phyloP scores from a whole-genome alignment of 2,888 invertebrate genomes.

The Drosophila leonis region DNA sequence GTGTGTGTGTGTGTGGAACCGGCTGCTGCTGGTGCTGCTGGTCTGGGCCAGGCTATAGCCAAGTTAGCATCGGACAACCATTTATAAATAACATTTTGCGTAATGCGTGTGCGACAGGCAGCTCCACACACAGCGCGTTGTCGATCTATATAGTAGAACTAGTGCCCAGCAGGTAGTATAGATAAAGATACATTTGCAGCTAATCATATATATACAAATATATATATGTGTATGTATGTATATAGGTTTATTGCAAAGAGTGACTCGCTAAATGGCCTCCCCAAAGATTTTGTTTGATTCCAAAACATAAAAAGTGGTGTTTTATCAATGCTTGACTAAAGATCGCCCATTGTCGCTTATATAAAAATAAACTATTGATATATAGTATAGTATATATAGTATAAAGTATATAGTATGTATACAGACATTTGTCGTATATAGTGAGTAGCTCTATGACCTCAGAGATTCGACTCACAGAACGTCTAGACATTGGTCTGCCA shows the following conservation, averaged over 20 bases:
- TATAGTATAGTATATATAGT: no score
- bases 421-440: constrained; percentile 26
- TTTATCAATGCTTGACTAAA: constrained; percentile 56
- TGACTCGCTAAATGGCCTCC: constrained; percentile 66
- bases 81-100: constrained; percentile 85
- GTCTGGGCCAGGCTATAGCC: constrained; percentile 55
- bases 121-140: constrained; percentile 41
- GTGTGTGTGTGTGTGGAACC: constrained; percentile 27
- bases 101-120: constrained; percentile 72
- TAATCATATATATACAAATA: constrained; percentile 17
- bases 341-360: constrained; percentile 23
- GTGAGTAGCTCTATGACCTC: constrained; percentile 68
- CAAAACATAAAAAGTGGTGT: constrained; percentile 39
- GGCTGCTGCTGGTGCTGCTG: constrained; percentile 39
- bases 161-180: constrained; percentile 37
- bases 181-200: constrained; percentile 7
- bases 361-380: constrained; percentile 16
- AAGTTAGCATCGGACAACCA: constrained; percentile 76
- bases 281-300: constrained; percentile 53
- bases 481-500: constrained; percentile 76
- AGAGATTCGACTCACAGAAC: constrained; percentile 57
- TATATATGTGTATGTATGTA: background rate
- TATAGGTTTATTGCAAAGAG: constrained; percentile 18
- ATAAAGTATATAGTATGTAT: constrained; percentile 6
- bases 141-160: constrained; percentile 41